Base-by-base conservation (phyloP, 2,113 vertebrate species). In the Halichoerus grypus region DNA sequence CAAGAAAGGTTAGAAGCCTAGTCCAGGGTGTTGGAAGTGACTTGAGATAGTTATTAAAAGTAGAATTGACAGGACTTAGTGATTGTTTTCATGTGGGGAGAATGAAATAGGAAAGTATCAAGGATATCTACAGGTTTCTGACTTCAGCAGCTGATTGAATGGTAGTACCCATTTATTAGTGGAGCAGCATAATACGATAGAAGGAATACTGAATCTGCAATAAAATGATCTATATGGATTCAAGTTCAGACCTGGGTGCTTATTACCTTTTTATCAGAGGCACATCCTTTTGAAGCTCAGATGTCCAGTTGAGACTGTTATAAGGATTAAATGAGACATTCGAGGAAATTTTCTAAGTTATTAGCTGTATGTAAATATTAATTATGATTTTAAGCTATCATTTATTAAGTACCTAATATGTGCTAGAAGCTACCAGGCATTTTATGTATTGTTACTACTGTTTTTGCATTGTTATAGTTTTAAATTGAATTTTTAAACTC, bases 391-490 rank as follows among this genome's bases (percentile, higher is more conserved):
- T 87, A 74, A 80, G 39, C 10, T 91, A 31, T 15, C 13, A 65
- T 59, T 96, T 96, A 55, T 76, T 39, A 96, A 88, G 33, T 80
- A 51, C 16, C 22, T 91, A 33, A 16, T 82, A 61, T 86, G 22
- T 93, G 7, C n/a, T 28, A 85, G 53, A 84, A 46, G 33, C 46
- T 84, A n/a, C 72, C 61, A 92, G 26, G 36, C 53, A 79, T 61
- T 83, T 96, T 72, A 33, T 1, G 1, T 94, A 63, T 90, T 92
- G 24, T 79, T 83, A 69, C 26, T 72, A 83, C 26, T 91, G 1
- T 79, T 97, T 83, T 90, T 86, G 42, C 57, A 65, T 92, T 90
- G n/a, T 36, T 92, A 51, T 7, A 84, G 22, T 94, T 95, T 57
- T 91, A 77, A 76, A 65, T 24, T 84, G 59, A 92, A 36, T 82